Conservation (phyloP, 2,888 invertebrate species). For the Troilus luridus region DNA sequence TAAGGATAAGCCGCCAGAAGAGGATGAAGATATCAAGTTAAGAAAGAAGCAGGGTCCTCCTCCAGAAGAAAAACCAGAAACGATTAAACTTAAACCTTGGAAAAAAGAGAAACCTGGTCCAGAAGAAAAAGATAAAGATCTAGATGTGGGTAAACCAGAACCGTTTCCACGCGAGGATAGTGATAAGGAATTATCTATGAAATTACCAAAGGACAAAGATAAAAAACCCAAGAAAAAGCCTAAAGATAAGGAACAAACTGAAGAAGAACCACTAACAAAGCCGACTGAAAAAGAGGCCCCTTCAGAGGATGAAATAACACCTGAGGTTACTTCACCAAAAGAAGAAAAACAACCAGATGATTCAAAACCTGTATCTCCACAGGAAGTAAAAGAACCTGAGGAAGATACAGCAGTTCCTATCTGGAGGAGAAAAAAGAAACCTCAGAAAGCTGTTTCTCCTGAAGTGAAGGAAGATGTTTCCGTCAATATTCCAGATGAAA, state of each 20-base stretch:
- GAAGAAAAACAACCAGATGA: slow-evolving; percentile 61
- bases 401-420: slow-evolving; percentile 64
- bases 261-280: neutral
- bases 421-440: slow-evolving; percentile 61
- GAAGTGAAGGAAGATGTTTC: slow-evolving; percentile 63
- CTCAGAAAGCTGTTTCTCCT: slow-evolving; percentile 25
- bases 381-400: slow-evolving; percentile 66
- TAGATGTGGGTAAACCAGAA: slow-evolving; percentile 67
- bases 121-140: slow-evolving; percentile 66
- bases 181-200: slow-evolving; percentile 65
- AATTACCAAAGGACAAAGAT: slow-evolving; percentile 65
- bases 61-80: slow-evolving; percentile 68
- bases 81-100: slow-evolving; percentile 68
- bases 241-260: slow-evolving; percentile 54
- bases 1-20: slow-evolving; percentile 66
- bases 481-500: slow-evolving; percentile 67
- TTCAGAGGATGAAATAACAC: slow-evolving; percentile 52
- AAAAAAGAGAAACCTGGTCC: slow-evolving; percentile 68
- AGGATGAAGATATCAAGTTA: slow-evolving; percentile 68
- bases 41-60: slow-evolving; percentile 69
- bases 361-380: neutral
- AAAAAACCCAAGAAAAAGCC: slow-evolving; percentile 56
- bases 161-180: slow-evolving; percentile 67
- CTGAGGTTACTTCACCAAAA: slow-evolving; percentile 66
- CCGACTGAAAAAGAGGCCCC: neutral